These are phyloP conservation scores for Scortum barcoo DNA, from an alignment of 2,113 vertebrate species.

Conservation along the genomic window DNA sequence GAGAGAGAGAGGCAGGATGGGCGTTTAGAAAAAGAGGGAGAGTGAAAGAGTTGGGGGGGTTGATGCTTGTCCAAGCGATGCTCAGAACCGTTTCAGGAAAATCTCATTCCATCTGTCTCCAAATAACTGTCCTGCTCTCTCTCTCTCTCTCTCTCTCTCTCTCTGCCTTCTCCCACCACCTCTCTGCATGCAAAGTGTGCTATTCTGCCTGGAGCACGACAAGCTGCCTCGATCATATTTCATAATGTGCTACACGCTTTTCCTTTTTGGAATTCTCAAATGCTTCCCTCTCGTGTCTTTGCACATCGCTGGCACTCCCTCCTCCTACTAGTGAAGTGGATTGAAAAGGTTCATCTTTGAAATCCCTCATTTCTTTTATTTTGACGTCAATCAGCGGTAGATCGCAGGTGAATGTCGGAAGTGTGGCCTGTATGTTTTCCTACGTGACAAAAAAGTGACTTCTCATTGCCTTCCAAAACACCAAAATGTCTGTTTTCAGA, in stretches of 20 bases:
- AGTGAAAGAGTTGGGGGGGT: background rate
- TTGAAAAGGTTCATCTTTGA: background rate
- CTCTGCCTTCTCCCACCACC: conserved; percentile 19
- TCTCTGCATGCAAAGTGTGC: conserved; percentile 34
- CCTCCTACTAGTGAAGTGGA: background rate
- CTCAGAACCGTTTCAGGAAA: conserved; percentile 56
- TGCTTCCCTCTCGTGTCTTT: background rate
- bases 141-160: background rate
- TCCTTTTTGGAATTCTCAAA: conserved; percentile 21
- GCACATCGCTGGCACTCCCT: background rate
- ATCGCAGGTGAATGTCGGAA: background rate
- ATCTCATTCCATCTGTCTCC: conserved; percentile 59
- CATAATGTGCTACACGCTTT: conserved; percentile 11
- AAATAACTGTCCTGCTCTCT: conserved; percentile 25
- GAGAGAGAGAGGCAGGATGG: background rate
- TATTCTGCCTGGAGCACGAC: conserved; percentile 41
- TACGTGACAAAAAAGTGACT: background rate
- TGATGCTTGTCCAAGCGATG: conserved; percentile 18
- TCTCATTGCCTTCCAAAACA: background rate
- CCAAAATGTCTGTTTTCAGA: background rate
- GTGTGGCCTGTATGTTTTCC: background rate
- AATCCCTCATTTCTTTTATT: background rate
- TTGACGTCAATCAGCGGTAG: background rate
- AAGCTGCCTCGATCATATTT: conserved; percentile 40
- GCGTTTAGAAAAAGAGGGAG: background rate